These are phyloP conservation scores for Zoanthus sansibaricus DNA, from an alignment of 92 coral and sea anemone species.

Conservation along the genomic window DNA sequence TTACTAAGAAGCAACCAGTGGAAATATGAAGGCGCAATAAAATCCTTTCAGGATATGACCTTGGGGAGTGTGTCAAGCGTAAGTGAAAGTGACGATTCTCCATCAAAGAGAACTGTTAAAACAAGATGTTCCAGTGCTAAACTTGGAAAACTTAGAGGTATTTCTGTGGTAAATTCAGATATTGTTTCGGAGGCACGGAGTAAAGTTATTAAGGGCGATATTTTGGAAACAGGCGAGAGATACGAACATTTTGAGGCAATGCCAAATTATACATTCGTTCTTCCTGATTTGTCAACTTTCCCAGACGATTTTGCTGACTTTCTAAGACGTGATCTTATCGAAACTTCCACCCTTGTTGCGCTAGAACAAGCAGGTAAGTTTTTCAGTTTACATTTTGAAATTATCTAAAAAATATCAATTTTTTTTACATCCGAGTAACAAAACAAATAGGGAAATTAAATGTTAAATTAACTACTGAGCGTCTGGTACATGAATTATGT, in stretches of 20 bases:
- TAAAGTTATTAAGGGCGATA: constrained; percentile 74
- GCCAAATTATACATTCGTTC: constrained; percentile 83
- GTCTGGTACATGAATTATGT: too few relatives aligned
- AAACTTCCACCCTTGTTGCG: constrained; percentile 86
- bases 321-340: constrained; percentile 86
- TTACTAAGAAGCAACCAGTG: constrained; percentile 75
- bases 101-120: not conserved
- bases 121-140: constrained; percentile 19
- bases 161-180: constrained; percentile 94
- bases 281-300: constrained; percentile 83
- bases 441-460: not conserved
- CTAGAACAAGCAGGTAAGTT: constrained; percentile 91
- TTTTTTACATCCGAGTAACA: not conserved
- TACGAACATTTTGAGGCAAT: constrained; percentile 80
- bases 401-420: not conserved
- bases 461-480: too few relatives aligned
- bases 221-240: constrained; percentile 67
- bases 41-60: constrained; percentile 72
- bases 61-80: constrained; percentile 46
- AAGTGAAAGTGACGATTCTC: constrained; percentile 17
- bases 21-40: constrained; percentile 76
- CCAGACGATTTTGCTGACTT: constrained; percentile 83
- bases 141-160: constrained; percentile 82
- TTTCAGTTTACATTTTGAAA: not conserved
- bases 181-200: constrained; percentile 84